phyloP scores from a whole-genome alignment of 2,888 invertebrate genomes.

The Sesia apiformis region DNA sequence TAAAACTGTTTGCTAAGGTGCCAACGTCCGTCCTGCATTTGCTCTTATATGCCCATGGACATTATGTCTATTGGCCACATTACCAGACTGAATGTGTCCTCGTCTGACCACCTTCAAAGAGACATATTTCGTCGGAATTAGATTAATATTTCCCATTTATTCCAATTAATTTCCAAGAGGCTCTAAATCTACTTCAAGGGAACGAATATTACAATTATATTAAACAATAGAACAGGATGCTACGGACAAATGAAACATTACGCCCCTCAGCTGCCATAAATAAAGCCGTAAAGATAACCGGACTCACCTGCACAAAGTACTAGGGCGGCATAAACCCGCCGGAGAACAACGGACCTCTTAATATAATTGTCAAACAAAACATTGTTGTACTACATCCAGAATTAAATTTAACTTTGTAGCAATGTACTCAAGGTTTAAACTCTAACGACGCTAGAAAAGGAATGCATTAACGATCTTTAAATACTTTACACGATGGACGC shows the following conservation, averaged over 20 bases:
- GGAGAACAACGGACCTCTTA: neutral
- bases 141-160: too few relatives aligned
- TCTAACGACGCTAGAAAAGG: neutral
- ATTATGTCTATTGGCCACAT: too few relatives aligned
- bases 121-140: too few relatives aligned
- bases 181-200: too few relatives aligned
- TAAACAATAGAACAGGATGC: neutral
- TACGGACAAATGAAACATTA: neutral
- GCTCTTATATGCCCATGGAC: too few relatives aligned
- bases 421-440: neutral
- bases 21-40: too few relatives aligned
- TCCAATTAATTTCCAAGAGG: too few relatives aligned
- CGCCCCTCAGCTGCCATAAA: neutral
- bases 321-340: neutral
- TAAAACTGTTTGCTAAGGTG: too few relatives aligned
- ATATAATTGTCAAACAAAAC: constrained; percentile 2
- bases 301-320: neutral
- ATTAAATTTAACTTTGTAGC: neutral
- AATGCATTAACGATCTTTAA: neutral
- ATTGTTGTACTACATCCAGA: neutral
- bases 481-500: neutral
- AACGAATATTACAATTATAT: too few relatives aligned
- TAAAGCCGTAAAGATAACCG: constrained; percentile 1
- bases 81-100: too few relatives aligned
- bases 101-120: too few relatives aligned